Percentiles rank a stretch among this genome's conserved stretches.
phyloP scores from a whole-genome alignment of 2,113 vertebrate species.

The Nothocercus julius region DNA sequence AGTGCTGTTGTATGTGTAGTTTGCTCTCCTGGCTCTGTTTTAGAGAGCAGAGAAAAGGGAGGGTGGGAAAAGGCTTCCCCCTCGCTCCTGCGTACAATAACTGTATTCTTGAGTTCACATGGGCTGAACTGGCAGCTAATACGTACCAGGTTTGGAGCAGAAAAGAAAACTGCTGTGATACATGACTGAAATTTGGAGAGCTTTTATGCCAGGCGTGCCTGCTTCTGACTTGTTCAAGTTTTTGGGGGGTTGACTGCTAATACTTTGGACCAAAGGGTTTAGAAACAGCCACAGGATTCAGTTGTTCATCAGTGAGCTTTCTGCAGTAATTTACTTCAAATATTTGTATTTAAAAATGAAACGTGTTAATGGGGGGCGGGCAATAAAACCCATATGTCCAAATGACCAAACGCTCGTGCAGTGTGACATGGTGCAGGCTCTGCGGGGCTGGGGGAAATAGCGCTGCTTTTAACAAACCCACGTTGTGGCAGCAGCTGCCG shows the following conservation, averaged over 20 bases:
- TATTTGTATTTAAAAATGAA: not conserved
- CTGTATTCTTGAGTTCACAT: not conserved
- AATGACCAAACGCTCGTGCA: constrained; percentile 11
- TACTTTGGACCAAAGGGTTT: not conserved
- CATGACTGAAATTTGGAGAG: not conserved
- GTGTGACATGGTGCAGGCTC: not conserved
- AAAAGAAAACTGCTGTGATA: not conserved
- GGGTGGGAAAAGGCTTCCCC: rapidly evolving
- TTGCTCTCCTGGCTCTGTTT: not conserved
- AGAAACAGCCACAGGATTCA: not conserved
- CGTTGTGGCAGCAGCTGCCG: constrained; percentile 33
- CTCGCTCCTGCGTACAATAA: not conserved
- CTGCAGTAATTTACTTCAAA: not conserved
- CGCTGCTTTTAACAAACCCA: constrained; percentile 29
- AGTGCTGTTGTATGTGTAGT: not conserved
- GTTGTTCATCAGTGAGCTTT: not conserved
- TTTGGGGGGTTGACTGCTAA: not conserved
- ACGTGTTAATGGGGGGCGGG: not conserved
- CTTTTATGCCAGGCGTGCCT: not conserved
- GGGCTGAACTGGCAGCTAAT: not conserved
- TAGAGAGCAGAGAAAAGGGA: too few relatives aligned
- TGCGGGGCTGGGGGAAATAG: not conserved
- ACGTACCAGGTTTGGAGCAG: not conserved
- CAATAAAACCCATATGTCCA: not conserved
- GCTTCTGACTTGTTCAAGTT: not conserved